Conservation (phyloP, 1,140 invertebrate genomes). For the Apis mellifera region Amel_HAv3.1 CM009931.2:23068001-23068500, state of each 20-base stretch:
- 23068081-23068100: not conserved
- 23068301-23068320: not conserved
- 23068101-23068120: conserved; percentile 37
- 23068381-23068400: conserved; percentile 60
- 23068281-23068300: not conserved
- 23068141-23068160: conserved; percentile 50
- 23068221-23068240: conserved; percentile 58
- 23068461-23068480: conserved; percentile 38
- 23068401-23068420: conserved; percentile 70
- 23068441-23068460: conserved; percentile 54
- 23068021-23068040: conserved; percentile 8
- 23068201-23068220: not conserved
- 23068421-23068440: conserved; percentile 57
- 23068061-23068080: not conserved
- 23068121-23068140: conserved; percentile 64
- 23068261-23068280: conserved; percentile 5
- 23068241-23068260: conserved; percentile 65
- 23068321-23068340: conserved; percentile 66
- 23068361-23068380: conserved; percentile 42
- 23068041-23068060: not conserved
- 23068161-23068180: conserved; percentile 17
- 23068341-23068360: conserved; percentile 6
- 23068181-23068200: conserved; percentile 9
- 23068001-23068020: conserved; percentile 7
- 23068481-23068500: conserved; percentile 49